Percentiles rank a stretch among this genome's conserved stretches.
Evolutionary conservation across 2,113 vertebrate genomes (phyloP).

Genomic region (Piaya cayana): DNA sequence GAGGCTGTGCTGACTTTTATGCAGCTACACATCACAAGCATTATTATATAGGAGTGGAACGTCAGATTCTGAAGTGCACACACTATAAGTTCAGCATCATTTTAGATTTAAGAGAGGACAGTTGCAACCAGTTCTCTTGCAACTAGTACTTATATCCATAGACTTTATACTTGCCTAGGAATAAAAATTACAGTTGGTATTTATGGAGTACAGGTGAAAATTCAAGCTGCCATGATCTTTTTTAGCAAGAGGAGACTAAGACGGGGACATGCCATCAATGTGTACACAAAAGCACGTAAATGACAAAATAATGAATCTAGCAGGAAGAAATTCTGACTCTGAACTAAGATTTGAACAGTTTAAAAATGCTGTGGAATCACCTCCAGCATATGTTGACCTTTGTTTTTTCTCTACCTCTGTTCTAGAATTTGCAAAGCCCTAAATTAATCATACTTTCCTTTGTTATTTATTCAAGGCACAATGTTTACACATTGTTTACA

Average conservation of each 20-base stretch:
- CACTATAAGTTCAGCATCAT: not conserved
- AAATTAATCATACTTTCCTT: not conserved
- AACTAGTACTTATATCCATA: not conserved
- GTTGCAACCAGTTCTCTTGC: not conserved
- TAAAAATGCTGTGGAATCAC: not conserved
- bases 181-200: not conserved
- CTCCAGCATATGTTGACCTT: not conserved
- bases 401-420: not conserved
- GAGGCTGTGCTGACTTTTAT: not conserved
- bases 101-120: not conserved
- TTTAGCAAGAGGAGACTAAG: not conserved
- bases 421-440: not conserved
- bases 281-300: accelerated
- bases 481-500: not conserved
- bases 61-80: not conserved
- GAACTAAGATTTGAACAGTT: not conserved
- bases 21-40: accelerated
- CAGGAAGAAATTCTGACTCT: not conserved
- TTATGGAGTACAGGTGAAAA: not conserved
- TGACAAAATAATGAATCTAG: not conserved
- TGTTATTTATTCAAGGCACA: not conserved
- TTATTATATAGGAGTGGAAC: not conserved
- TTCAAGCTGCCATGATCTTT: not conserved
- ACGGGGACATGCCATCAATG: not conserved
- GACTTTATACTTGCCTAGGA: not conserved